A percentile compares a stretch with the other conserved stretches of the same genome.
Conservation (phyloP, 2,113 vertebrate genomes). For the Hirundichthys speculiger region DNA sequence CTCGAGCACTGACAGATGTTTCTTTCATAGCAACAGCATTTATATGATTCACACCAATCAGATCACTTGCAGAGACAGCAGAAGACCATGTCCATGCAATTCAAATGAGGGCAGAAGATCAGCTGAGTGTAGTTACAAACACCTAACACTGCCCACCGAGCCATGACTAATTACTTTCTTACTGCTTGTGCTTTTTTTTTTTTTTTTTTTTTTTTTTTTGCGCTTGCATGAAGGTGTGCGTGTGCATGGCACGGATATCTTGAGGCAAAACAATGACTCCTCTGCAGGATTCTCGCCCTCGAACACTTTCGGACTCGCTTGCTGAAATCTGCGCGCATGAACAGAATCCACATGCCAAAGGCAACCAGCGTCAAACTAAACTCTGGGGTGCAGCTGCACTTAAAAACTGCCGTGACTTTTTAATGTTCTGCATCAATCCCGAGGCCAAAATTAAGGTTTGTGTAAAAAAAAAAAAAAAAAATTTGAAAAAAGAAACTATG, state of each 20-base stretch:
- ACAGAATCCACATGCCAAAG: constrained; percentile 6
- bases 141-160: constrained; percentile 29
- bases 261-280: constrained; percentile 4
- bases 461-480: neutral
- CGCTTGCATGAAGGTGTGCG: neutral
- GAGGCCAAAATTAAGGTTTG: constrained; percentile 4
- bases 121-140: constrained; percentile 7
- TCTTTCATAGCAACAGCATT: constrained; percentile 32
- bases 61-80: constrained; percentile 9
- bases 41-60: constrained; percentile 25
- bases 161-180: constrained; percentile 33
- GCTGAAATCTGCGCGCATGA: constrained; percentile 10
- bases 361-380: constrained; percentile 25
- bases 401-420: neutral
- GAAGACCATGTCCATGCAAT: constrained; percentile 25
- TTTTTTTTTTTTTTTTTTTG: neutral
- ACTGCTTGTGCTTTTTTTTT: constrained; percentile 5
- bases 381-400: constrained; percentile 6
- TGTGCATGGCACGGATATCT: constrained; percentile 7
- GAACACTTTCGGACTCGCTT: constrained; percentile 22
- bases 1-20: constrained; percentile 28
- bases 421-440: constrained; percentile 1
- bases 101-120: constrained; percentile 30
- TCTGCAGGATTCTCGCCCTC: constrained; percentile 43
- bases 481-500: too few species aligned